These are phyloP conservation scores for Gasteruption jaculator DNA, from an alignment of 2,888 invertebrate genomes.

Conservation along the genomic window DNA sequence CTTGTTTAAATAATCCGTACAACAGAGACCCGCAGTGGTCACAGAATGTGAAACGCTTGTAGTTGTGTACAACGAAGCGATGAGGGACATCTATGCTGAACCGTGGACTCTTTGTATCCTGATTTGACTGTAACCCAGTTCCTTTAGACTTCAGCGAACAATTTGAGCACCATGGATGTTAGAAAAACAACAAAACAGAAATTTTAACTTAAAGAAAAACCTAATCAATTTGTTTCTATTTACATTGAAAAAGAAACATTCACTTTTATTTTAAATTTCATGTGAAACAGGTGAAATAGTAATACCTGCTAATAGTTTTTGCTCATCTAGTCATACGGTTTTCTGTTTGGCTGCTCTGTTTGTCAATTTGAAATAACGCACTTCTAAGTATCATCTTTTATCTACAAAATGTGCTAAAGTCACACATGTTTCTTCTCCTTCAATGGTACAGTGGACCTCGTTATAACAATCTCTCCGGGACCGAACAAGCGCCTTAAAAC, in stretches of 20 bases:
- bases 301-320: no score
- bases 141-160: conserved; percentile 31
- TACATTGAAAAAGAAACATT: conserved; percentile 9
- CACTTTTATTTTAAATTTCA: no score
- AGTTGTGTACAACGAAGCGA: conserved; percentile 92
- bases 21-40: conserved; percentile 98
- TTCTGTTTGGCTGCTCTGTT: no score
- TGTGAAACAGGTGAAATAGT: no score
- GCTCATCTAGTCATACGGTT: no score
- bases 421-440: no score
- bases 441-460: no score
- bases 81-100: conserved; percentile 99
- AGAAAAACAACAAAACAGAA: conserved; percentile 11
- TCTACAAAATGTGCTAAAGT: no score
- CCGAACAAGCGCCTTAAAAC: no score
- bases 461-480: no score
- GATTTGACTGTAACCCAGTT: conserved; percentile 51
- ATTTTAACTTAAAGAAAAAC: conserved; percentile 6
- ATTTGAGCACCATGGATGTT: conserved; percentile 17
- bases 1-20: conserved; percentile 94
- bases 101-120: conserved; percentile 68
- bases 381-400: no score
- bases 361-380: no score
- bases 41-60: conserved; percentile 98
- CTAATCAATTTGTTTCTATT: neutral